Evolutionary conservation across 2,888 invertebrate genomes (phyloP).

Genomic region (Embidobia sp.): DNA sequence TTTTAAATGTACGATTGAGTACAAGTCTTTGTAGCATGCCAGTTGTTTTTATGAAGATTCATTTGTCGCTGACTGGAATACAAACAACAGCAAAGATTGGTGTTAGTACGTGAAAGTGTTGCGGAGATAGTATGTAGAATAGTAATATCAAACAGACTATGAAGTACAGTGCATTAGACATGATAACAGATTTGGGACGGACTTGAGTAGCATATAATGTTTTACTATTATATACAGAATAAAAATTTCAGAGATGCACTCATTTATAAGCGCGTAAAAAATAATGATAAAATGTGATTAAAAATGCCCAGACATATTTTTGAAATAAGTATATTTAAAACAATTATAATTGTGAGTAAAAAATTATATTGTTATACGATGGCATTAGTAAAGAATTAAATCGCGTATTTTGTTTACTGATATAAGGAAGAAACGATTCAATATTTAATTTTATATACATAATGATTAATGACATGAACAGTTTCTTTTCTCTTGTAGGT

Average conservation of each 20-base stretch:
- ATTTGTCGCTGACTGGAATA: constrained; percentile 51
- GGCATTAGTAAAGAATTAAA: constrained; percentile 10
- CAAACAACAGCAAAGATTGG: constrained; percentile 44
- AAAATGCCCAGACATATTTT: too few species aligned
- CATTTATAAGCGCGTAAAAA: too few species aligned
- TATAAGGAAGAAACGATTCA: too few species aligned
- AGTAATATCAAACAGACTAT: constrained; percentile 51
- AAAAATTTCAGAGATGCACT: too few species aligned
- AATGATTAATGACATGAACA: too few species aligned
- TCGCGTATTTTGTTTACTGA: not conserved
- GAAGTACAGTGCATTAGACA: constrained; percentile 38
- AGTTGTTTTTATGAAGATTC: constrained; percentile 53
- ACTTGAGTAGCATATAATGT: constrained; percentile 53
- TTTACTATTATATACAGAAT: too few species aligned
- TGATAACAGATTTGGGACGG: constrained; percentile 53
- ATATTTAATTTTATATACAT: too few species aligned
- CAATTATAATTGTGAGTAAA: constrained; percentile 6
- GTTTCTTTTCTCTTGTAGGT: constrained; percentile 2
- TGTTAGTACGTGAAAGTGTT: constrained; percentile 58
- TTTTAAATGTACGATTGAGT: constrained; percentile 40
- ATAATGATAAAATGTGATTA: too few species aligned
- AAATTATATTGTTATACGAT: constrained; percentile 12
- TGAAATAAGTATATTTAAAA: too few species aligned
- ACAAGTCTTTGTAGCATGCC: constrained; percentile 38
- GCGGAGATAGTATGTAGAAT: constrained; percentile 46